Evolutionary conservation across 2,113 vertebrate species (phyloP), one percentile per base, ranked within the genome.

Genomic region (Gracilinanus agilis): DNA sequence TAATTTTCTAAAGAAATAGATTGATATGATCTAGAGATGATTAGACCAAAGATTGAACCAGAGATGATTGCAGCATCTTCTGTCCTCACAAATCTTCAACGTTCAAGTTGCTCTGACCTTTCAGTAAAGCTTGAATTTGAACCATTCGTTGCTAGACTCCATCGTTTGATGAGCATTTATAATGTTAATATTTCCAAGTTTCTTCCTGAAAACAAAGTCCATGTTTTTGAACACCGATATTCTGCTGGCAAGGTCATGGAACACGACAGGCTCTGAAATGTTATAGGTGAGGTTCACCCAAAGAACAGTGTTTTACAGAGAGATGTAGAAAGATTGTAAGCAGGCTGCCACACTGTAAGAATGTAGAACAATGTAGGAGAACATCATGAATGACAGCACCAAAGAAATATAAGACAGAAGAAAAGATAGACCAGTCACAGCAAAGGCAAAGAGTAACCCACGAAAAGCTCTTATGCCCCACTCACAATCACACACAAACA

Each of bases 121-220:
- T 94, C 67, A 56, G 13, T 11, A 95, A 55, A 96, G 12, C 53
- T 44, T 96, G 54, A 19, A 91, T 19, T 40, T 83, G 91, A 27
- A 90, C 56, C 88, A 83, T 4, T 0, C 89, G 55, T 89, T 89
- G 67, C 24, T 27, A 40, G 91, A 91, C 2, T n/a, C 94, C 58
- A 90, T 55, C 95, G 90, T 55, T 44, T 29, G 49, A 93, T 91
- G 67, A 23, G 16, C 21, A 40, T 83, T 83, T 40, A 83, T 7
- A 83, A 23, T 83, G 40, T 40, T 19, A 21, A 40, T 83, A 7
- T 1, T 40, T n/a, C 19, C 23, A 3, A 83, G 19, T 19, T 40
- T 83, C 34, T 83, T 83, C n/a, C 67, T 40, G n/a, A 83, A 83
- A 23, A 16, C 67, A 83, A 40, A 16, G n/a, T 40, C 61, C 29